phyloP scores from a whole-genome alignment of 1,140 invertebrate species.

The Chlorops oryzae region DNA sequence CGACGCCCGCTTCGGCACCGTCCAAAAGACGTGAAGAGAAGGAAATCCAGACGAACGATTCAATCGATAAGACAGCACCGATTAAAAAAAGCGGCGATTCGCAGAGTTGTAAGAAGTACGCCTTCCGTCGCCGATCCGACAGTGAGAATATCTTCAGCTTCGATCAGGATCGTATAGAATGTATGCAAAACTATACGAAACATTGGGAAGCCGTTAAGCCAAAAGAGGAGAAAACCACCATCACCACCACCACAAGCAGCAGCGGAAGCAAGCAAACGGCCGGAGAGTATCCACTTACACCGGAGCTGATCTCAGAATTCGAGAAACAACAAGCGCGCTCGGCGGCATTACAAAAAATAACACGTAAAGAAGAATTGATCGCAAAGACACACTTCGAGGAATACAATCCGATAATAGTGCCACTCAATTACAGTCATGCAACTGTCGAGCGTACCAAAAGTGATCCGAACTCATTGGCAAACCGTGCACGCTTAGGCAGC shows the following conservation, averaged over 20 bases:
- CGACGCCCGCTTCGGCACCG: conserved; percentile 31
- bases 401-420: conserved; percentile 52
- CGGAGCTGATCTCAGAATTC: conserved; percentile 56
- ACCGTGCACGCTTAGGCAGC: conserved; percentile 62
- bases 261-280: conserved; percentile 45
- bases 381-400: conserved; percentile 60
- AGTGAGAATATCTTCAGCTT: conserved; percentile 63
- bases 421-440: conserved; percentile 53
- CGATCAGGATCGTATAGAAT: conserved; percentile 63
- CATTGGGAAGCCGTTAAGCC: conserved; percentile 54
- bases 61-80: conserved; percentile 34
- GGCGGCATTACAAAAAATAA: conserved; percentile 50
- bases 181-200: conserved; percentile 55
- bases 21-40: conserved; percentile 36
- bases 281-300: conserved; percentile 45
- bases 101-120: conserved; percentile 39
- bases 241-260: too few relatives aligned
- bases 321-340: conserved; percentile 52
- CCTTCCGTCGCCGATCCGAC: conserved; percentile 49
- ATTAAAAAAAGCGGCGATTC: conserved; percentile 34
- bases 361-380: conserved; percentile 56
- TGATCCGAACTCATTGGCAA: conserved; percentile 69
- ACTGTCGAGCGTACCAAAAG: conserved; percentile 77
- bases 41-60: conserved; percentile 39
- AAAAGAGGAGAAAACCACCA: conserved; percentile 39